These are phyloP conservation scores for human DNA, from an alignment of 2,113 vertebrate genomes.

Conservation along the genomic window GRCh38 chr7:82508501-82509000, in stretches of 20 bases:
- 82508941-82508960: neutral
- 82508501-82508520: too few species aligned
- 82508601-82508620: neutral
- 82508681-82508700: neutral
- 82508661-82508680: neutral
- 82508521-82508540: too few species aligned
- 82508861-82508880: neutral
- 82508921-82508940: neutral
- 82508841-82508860: slow-evolving; percentile 12
- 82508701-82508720: neutral
- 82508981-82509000: neutral
- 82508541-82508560: too few species aligned
- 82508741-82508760: neutral
- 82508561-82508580: neutral
- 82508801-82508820: neutral
- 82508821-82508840: neutral
- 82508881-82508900: neutral
- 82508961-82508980: neutral
- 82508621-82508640: neutral
- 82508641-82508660: neutral
- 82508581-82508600: neutral
- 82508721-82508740: neutral
- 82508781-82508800: neutral
- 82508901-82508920: neutral
- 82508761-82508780: neutral